A percentile compares a stretch with the other conserved stretches of the same genome.
Conservation (phyloP, 2,888 invertebrate species). For the Drosophila rubida region DNA sequence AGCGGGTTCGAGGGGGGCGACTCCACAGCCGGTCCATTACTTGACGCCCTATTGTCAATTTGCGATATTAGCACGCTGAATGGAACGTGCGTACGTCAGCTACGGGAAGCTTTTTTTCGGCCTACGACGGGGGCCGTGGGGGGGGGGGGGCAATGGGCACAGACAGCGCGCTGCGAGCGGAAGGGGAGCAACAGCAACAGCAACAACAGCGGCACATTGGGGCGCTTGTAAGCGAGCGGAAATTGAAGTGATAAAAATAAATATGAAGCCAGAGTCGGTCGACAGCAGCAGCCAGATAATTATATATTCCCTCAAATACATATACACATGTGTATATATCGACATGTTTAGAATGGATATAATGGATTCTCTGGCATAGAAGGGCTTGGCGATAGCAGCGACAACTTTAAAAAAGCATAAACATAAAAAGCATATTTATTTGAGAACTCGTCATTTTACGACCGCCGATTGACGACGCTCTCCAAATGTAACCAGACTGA, state of each 20-base stretch:
- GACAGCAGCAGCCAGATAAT: slow-evolving; percentile 49
- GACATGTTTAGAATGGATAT: slow-evolving; percentile 12
- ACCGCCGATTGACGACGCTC: background rate
- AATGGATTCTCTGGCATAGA: slow-evolving; percentile 8
- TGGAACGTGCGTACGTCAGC: slow-evolving; percentile 49
- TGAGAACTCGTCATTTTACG: background rate
- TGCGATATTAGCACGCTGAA: slow-evolving; percentile 72
- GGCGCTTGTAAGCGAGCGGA: slow-evolving; percentile 66
- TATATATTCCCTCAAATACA: slow-evolving; percentile 37
- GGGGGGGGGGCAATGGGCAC: background rate
- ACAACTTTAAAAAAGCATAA: background rate
- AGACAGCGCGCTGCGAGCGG: slow-evolving; percentile 36
- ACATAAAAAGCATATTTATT: background rate
- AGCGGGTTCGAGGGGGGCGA: background rate
- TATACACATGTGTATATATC: slow-evolving; percentile 1
- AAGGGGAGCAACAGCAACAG: slow-evolving; percentile 27
- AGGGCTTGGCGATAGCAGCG: slow-evolving; percentile 1
- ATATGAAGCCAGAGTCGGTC: slow-evolving; percentile 65
- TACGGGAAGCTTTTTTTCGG: slow-evolving; percentile 37
- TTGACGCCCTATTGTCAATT: slow-evolving; percentile 73
- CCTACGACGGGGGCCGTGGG: background rate
- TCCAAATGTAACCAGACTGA: background rate
- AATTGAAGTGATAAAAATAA: slow-evolving; percentile 79
- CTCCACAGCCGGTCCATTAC: slow-evolving; percentile 59
- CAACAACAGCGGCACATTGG: slow-evolving; percentile 16